phyloP scores from a whole-genome alignment of 2,797 vertebrate species.

The Hippopotamyrus pictus region DNA sequence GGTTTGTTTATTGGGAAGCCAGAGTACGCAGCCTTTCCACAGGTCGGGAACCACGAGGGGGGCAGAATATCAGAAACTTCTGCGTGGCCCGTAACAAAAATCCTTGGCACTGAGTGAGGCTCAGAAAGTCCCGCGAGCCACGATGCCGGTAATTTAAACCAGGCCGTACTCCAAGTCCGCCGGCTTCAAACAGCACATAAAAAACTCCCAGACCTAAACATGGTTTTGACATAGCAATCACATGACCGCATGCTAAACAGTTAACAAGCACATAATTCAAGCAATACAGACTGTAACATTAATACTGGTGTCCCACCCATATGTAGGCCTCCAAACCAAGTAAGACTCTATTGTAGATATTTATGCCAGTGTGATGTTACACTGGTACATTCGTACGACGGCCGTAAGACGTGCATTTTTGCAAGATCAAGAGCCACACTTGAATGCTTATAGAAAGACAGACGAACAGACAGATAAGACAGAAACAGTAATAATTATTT shows the following conservation, averaged over 20 bases:
- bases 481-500: background rate
- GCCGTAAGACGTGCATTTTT: background rate
- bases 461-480: background rate
- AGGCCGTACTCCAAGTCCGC: background rate
- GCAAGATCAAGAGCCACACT: background rate
- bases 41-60: background rate
- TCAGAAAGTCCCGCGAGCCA: background rate
- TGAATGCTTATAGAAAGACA: background rate
- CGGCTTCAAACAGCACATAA: background rate
- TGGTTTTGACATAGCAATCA: slow-evolving; percentile 4
- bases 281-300: background rate
- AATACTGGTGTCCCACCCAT: background rate
- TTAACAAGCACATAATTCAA: background rate
- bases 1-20: slow-evolving; percentile 33
- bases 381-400: background rate
- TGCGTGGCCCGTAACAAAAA: background rate
- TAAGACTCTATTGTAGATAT: background rate
- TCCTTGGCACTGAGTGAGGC: background rate
- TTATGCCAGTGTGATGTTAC: background rate
- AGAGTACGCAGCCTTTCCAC: slow-evolving; percentile 19
- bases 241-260: background rate
- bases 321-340: background rate
- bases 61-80: background rate
- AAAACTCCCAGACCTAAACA: background rate
- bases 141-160: background rate